Evolutionary conservation across 2,888 invertebrate species (phyloP).

Genomic region (Acrocyrtus sp.): DNA sequence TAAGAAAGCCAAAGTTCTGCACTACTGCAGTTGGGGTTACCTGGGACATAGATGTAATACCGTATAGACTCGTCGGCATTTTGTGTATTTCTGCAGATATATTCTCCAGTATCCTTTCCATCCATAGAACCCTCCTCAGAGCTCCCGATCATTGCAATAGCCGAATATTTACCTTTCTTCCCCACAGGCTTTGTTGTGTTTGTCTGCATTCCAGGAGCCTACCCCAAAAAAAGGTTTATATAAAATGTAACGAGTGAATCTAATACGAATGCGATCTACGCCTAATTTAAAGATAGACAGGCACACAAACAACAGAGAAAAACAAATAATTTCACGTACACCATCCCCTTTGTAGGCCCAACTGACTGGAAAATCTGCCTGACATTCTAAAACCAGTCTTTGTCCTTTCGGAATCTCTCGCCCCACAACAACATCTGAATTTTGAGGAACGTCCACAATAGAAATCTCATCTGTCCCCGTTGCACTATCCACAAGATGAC

Average conservation of each 20-base stretch:
- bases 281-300: not conserved
- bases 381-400: constrained; percentile 39
- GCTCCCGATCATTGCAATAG: constrained; percentile 40
- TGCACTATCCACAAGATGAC: constrained; percentile 15
- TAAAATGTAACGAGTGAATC: not conserved
- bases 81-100: constrained; percentile 54
- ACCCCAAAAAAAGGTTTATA: too few relatives aligned
- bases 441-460: constrained; percentile 20
- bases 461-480: constrained; percentile 27
- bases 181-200: constrained; percentile 46
- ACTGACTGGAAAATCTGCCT: constrained; percentile 50
- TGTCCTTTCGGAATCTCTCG: constrained; percentile 35
- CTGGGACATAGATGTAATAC: constrained; percentile 58
- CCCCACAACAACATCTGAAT: constrained; percentile 45
- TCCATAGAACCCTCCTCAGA: constrained; percentile 13
- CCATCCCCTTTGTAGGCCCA: constrained; percentile 57
- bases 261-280: not conserved
- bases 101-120: constrained; percentile 57
- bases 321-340: constrained; percentile 24
- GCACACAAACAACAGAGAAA: not conserved
- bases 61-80: constrained; percentile 46
- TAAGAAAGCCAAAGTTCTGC: too few relatives aligned
- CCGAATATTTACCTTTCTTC: constrained; percentile 31
- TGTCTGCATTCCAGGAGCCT: constrained; percentile 53
- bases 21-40: constrained; percentile 37